These are phyloP conservation scores for Chelon auratus DNA, from an alignment of 2,797 vertebrate genomes.

Conservation along the genomic window DNA sequence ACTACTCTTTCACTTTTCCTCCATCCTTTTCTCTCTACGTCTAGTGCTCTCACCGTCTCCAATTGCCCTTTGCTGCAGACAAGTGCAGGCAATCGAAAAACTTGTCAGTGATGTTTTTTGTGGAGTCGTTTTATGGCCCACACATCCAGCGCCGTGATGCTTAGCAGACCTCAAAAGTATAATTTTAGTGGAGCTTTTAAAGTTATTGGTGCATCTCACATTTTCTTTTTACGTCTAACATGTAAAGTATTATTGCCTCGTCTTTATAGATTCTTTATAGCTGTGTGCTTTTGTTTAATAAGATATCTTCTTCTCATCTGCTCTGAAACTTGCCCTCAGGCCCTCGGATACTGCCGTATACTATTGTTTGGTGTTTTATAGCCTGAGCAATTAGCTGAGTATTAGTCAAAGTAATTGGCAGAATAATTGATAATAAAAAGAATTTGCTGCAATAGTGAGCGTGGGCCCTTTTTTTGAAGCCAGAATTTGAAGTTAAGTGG, in stretches of 20 bases:
- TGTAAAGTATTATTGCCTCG: conserved; percentile 48
- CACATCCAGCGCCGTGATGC: conserved; percentile 3
- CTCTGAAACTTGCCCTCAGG: neutral
- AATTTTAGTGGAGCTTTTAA: conserved; percentile 60
- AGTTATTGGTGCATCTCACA: conserved; percentile 50
- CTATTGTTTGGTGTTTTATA: neutral
- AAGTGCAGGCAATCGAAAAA: conserved; percentile 41
- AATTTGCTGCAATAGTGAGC: neutral
- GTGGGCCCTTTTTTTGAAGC: neutral
- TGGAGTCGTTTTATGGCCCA: conserved; percentile 37
- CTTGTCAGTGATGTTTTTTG: conserved; percentile 49
- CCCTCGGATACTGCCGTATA: neutral
- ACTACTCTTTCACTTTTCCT: neutral
- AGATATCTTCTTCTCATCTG: conserved; percentile 21
- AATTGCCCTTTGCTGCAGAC: conserved; percentile 53
- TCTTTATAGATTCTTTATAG: conserved; percentile 61
- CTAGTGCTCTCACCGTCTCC: conserved; percentile 33
- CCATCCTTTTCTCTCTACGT: conserved; percentile 6
- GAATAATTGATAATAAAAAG: neutral
- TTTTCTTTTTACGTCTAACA: conserved; percentile 35
- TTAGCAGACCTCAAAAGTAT: conserved; percentile 29
- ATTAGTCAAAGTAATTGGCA: neutral
- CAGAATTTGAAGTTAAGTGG: neutral
- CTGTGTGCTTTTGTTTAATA: conserved; percentile 36
- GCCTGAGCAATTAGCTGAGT: conserved; percentile 1